Evolutionary conservation across 2,113 vertebrate species (phyloP).

Genomic region (Phainopepla nitens): DNA sequence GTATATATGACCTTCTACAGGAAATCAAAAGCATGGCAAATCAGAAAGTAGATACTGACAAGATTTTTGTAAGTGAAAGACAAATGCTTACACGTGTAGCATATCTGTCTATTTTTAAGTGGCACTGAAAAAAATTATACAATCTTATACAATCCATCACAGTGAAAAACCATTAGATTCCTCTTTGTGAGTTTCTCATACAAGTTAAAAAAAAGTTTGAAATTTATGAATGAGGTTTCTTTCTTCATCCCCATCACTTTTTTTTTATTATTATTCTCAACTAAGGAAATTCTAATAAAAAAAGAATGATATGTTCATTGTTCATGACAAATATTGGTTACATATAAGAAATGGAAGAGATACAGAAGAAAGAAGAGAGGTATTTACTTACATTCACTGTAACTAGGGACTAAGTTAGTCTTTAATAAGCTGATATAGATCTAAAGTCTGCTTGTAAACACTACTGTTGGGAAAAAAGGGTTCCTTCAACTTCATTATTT

Average conservation of each 20-base stretch:
- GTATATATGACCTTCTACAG: neutral
- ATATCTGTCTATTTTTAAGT: neutral
- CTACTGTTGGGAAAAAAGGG: neutral
- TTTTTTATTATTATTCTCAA: neutral
- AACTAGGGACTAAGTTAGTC: neutral
- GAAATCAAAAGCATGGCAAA: neutral
- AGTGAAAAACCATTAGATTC: neutral
- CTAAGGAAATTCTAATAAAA: neutral
- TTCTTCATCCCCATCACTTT: rapidly evolving
- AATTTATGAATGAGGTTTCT: neutral
- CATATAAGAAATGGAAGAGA: neutral
- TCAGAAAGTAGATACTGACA: neutral
- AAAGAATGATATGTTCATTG: neutral
- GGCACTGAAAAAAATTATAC: neutral
- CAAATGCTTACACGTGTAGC: neutral
- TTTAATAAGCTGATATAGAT: neutral
- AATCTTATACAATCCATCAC: neutral
- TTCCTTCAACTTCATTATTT: neutral
- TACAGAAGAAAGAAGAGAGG: neutral
- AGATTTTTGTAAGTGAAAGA: neutral
- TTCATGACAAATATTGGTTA: neutral
- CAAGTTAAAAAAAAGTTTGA: neutral
- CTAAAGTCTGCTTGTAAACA: neutral
- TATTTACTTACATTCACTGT: neutral
- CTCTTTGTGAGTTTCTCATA: neutral